These are phyloP conservation scores for Melitaea cinxia DNA, from an alignment of 1,140 invertebrate species.

Conservation along the genomic window DNA sequence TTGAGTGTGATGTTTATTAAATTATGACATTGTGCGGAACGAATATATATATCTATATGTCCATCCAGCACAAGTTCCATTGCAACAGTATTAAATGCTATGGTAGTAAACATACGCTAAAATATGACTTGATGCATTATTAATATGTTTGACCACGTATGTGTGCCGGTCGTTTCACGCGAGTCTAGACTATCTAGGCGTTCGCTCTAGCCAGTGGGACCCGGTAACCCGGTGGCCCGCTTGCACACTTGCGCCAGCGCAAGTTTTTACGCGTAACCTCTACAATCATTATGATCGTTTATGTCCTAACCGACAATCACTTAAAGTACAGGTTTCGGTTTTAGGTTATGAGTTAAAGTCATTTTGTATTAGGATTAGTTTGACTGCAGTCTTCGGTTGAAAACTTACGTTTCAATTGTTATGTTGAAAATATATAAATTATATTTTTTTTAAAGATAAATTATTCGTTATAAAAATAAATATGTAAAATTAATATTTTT, in stretches of 20 bases:
- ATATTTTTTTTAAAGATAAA: no score
- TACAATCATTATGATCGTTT: background rate
- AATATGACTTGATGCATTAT: slow-evolving; percentile 28
- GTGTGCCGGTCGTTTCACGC: slow-evolving; percentile 26
- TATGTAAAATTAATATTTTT: no score
- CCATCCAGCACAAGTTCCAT: no score
- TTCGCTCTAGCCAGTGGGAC: slow-evolving; percentile 20
- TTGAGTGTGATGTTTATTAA: no score
- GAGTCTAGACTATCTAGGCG: slow-evolving; percentile 20
- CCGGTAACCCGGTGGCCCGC: slow-evolving; percentile 31
- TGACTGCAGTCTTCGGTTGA: no score
- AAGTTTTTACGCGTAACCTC: slow-evolving; percentile 4
- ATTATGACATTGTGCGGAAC: no score
- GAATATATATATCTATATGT: no score
- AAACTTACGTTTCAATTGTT: no score
- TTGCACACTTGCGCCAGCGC: slow-evolving; percentile 27
- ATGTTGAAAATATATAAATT: no score
- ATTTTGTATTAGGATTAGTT: background rate
- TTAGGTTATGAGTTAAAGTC: background rate
- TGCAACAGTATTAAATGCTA: no score
- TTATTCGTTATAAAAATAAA: no score
- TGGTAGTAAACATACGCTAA: no score
- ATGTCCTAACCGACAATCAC: background rate
- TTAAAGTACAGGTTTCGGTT: background rate
- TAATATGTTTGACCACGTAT: slow-evolving; percentile 27